Percentiles rank a stretch among this genome's conserved stretches.
These are phyloP conservation scores for Temnothorax ravouxi DNA, from an alignment of 2,888 invertebrate genomes.

Conservation along the genomic window DNA sequence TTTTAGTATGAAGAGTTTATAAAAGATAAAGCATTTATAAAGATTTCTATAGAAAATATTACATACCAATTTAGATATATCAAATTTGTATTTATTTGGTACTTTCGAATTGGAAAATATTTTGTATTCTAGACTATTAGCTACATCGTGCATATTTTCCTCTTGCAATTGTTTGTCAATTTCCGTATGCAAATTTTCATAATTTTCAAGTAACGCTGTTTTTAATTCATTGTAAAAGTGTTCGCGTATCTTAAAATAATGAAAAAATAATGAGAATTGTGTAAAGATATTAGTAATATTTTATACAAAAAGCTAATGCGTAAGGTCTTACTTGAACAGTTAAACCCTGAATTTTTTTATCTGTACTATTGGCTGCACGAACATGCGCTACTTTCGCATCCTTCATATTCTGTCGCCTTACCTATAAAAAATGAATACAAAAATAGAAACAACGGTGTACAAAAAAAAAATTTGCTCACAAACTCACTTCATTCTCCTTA, in stretches of 20 bases:
- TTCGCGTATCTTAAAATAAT: conserved; percentile 89
- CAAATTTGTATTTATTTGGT: conserved; percentile 92
- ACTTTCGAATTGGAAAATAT: conserved; percentile 92
- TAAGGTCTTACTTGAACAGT: conserved; percentile 87
- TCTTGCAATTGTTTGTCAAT: conserved; percentile 69
- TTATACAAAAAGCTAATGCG: not conserved
- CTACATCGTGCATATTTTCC: conserved; percentile 90
- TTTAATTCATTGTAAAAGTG: conserved; percentile 91
- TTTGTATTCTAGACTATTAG: conserved; percentile 92
- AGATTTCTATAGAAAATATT: conserved; percentile 55
- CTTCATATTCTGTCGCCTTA: conserved; percentile 87
- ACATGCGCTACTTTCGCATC: conserved; percentile 90
- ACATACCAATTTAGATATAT: conserved; percentile 90
- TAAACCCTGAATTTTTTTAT: conserved; percentile 92
- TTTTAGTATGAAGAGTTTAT: conserved; percentile 15
- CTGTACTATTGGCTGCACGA: conserved; percentile 91
- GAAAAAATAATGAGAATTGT: not conserved
- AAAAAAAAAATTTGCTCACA: not conserved
- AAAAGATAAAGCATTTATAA: no score
- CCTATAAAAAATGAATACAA: conserved; percentile 59
- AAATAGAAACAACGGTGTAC: not conserved
- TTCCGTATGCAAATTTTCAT: conserved; percentile 87
- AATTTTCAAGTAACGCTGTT: conserved; percentile 91
- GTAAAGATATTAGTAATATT: conserved; percentile 20
- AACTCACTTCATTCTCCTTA: conserved; percentile 68